These are phyloP conservation scores for Rhizoglyphus robini DNA, from an alignment of 1,140 invertebrate species.

Conservation along the genomic window DNA sequence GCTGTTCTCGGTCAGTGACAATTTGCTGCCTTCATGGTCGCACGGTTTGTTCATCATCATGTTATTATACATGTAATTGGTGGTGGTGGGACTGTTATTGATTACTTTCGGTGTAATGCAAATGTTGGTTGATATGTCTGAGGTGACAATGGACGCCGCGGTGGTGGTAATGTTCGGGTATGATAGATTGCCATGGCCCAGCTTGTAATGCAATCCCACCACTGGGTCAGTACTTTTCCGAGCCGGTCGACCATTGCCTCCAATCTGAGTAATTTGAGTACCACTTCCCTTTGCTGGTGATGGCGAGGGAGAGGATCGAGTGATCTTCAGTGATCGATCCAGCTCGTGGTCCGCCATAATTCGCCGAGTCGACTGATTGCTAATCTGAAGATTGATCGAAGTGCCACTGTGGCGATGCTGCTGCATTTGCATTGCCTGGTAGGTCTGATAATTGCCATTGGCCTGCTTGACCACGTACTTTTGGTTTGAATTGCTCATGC, in stretches of 20 bases:
- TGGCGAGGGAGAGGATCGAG: not conserved
- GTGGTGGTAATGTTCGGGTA: constrained; percentile 4
- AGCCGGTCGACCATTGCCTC: not conserved
- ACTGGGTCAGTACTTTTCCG: not conserved
- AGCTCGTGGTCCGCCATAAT: not conserved
- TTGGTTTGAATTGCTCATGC: too few species aligned
- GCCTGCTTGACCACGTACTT: too few species aligned
- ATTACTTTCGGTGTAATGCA: not conserved
- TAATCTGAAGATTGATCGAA: too few species aligned
- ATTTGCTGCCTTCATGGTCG: not conserved
- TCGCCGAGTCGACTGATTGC: not conserved
- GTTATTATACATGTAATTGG: not conserved
- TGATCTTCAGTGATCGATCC: not conserved
- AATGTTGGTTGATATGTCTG: not conserved
- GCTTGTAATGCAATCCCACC: not conserved
- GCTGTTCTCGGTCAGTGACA: not conserved
- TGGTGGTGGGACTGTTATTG: not conserved
- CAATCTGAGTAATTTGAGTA: not conserved
- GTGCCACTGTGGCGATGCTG: too few species aligned
- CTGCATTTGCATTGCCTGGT: too few species aligned
- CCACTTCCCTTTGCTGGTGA: not conserved
- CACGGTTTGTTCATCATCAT: too few species aligned
- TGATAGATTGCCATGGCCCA: not conserved
- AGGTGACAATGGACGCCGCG: not conserved
- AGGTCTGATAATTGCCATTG: too few species aligned